Evolutionary conservation across 2,797 vertebrate genomes (phyloP).

Genomic region (Perodicticus potto): DNA sequence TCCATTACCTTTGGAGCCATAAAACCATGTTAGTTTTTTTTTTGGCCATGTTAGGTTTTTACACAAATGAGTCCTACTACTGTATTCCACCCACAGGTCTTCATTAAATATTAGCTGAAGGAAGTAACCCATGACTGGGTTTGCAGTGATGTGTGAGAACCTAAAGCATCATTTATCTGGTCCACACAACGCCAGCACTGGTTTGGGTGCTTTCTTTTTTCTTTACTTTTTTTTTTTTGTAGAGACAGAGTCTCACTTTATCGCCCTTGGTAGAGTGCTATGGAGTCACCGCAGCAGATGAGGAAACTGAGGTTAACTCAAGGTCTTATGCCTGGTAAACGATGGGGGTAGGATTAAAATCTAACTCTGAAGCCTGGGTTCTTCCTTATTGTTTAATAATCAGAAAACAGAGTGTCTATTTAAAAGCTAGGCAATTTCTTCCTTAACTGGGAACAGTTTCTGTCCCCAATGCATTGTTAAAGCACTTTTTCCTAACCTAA

Average conservation of each 20-base stretch:
- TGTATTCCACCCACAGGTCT: too few species aligned
- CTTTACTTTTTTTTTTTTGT: too few species aligned
- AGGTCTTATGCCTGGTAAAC: neutral
- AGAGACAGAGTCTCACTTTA: too few species aligned
- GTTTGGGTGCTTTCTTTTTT: too few species aligned
- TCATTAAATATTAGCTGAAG: too few species aligned
- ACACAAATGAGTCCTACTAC: neutral
- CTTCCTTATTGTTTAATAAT: neutral
- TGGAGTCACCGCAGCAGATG: too few species aligned
- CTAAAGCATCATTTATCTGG: too few species aligned
- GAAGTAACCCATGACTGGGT: too few species aligned
- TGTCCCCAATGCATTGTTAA: neutral
- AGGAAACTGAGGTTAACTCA: conserved; percentile 22
- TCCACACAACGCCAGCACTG: too few species aligned
- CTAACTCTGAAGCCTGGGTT: neutral
- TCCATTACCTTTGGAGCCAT: neutral
- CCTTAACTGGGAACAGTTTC: conserved; percentile 18
- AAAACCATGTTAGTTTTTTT: neutral
- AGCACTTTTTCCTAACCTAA: conserved; percentile 10
- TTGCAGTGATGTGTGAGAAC: too few species aligned
- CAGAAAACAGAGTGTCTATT: neutral
- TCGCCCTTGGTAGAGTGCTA: too few species aligned
- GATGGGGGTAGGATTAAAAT: neutral
- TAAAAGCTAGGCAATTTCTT: conserved; percentile 21
- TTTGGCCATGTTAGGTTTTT: neutral